A percentile compares a stretch with the other conserved stretches of the same genome.
These are phyloP conservation scores for Taeniopygia guttata DNA, from an alignment of 2,797 vertebrate genomes.

Conservation along the genomic window DNA sequence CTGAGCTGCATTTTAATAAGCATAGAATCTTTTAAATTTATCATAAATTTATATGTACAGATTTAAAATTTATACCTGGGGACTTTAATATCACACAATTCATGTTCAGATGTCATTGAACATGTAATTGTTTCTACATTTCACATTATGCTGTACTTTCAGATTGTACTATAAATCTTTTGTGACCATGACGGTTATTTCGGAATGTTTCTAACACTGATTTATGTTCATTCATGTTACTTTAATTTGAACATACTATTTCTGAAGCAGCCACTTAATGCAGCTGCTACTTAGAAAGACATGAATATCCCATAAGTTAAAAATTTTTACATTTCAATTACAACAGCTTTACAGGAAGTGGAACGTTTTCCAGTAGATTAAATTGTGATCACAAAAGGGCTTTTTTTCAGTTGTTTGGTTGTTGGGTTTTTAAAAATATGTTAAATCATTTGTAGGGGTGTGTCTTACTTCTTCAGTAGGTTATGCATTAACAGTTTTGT, in stretches of 20 bases:
- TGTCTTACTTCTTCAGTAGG: neutral
- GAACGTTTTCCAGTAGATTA: conserved; percentile 47
- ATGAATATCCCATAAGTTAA: conserved; percentile 68
- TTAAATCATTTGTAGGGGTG: neutral
- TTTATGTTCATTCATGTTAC: conserved; percentile 76
- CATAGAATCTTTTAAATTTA: conserved; percentile 73
- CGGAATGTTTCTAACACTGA: conserved; percentile 72
- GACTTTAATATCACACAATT: conserved; percentile 74
- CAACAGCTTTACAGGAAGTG: conserved; percentile 46
- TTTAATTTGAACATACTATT: conserved; percentile 77
- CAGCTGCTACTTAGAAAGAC: conserved; percentile 62
- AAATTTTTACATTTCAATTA: conserved; percentile 65
- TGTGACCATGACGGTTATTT: conserved; percentile 73
- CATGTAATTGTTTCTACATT: conserved; percentile 79
- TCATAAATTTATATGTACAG: conserved; percentile 76
- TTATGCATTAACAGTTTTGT: neutral
- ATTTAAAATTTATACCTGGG: conserved; percentile 78
- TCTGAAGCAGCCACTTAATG: conserved; percentile 69
- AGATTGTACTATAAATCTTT: conserved; percentile 76
- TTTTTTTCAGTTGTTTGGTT: neutral
- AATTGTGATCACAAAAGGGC: neutral
- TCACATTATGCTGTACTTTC: conserved; percentile 76
- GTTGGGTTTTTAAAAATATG: neutral
- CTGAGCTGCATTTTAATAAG: conserved; percentile 73
- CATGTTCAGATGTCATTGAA: conserved; percentile 75